Percentiles rank a stretch among this genome's conserved stretches.
These are phyloP conservation scores for Drosophila paulistorum DNA, from an alignment of 1,140 invertebrate species.

Conservation along the genomic window DNA sequence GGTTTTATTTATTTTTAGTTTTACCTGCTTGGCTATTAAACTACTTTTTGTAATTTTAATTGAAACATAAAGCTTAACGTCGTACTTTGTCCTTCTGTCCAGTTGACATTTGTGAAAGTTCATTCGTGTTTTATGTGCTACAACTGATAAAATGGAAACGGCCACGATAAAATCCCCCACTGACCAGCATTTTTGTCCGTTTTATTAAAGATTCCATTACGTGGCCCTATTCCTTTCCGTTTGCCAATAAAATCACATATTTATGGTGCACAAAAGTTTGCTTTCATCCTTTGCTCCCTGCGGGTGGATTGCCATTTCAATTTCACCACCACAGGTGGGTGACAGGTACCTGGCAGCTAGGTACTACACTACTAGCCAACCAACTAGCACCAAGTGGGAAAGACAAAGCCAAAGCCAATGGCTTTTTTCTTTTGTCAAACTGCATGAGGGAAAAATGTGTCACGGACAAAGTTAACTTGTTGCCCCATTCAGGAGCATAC, in stretches of 20 bases:
- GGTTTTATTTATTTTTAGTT: too few species aligned
- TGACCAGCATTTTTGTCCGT: neutral
- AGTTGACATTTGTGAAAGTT: too few species aligned
- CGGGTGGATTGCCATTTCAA: slow-evolving; percentile 12
- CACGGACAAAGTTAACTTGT: slow-evolving; percentile 29
- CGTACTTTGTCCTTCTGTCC: too few species aligned
- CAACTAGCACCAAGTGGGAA: neutral
- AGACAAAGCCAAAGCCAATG: slow-evolving; percentile 29
- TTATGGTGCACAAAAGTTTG: slow-evolving; percentile 41
- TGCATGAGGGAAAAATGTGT: slow-evolving; percentile 34
- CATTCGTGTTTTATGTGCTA: neutral
- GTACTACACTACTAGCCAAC: too few species aligned
- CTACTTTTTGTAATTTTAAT: too few species aligned
- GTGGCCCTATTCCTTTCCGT: neutral
- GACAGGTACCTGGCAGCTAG: neutral
- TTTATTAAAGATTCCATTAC: slow-evolving; percentile 8
- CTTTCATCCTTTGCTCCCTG: slow-evolving; percentile 11
- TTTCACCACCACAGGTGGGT: slow-evolving; percentile 6
- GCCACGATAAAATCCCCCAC: neutral
- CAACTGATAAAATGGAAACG: too few species aligned
- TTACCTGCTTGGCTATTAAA: too few species aligned
- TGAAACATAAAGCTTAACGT: too few species aligned
- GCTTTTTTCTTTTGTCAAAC: slow-evolving; percentile 8
- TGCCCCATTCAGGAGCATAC: slow-evolving; percentile 27
- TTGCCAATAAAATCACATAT: slow-evolving; percentile 56